Evolutionary conservation across 2,888 invertebrate genomes (phyloP).

Genomic region (Machimus atricapillus): DNA sequence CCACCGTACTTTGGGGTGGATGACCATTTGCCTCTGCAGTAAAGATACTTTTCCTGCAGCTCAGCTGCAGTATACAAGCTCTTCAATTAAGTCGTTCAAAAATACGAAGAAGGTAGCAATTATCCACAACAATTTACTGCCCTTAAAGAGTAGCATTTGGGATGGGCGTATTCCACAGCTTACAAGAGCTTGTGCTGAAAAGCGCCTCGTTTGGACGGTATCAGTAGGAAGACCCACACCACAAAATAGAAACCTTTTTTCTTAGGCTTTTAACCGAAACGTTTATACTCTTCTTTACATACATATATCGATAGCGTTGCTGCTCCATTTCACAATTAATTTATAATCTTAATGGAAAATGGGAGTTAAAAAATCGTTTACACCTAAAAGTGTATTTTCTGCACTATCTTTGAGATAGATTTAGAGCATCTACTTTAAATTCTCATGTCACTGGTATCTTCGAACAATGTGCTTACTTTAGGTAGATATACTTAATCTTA

Average conservation of each 20-base stretch:
- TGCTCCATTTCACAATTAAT: neutral
- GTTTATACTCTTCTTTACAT: too few species aligned
- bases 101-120: slow-evolving; percentile 1
- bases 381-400: neutral
- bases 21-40: neutral
- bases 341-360: neutral
- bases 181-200: too few species aligned
- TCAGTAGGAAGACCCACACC: neutral
- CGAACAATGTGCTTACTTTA: neutral
- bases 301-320: neutral
- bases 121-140: neutral
- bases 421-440: neutral
- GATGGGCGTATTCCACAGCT: neutral
- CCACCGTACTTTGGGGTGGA: neutral
- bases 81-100: slow-evolving; percentile 15
- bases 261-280: neutral
- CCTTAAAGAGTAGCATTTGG: neutral
- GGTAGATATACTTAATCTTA: too few species aligned
- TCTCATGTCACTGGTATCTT: neutral
- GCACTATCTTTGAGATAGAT: neutral
- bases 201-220: too few species aligned
- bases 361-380: neutral
- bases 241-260: neutral
- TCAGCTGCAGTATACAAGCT: neutral
- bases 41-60: neutral